Evolutionary conservation across 2,888 invertebrate species (phyloP), one percentile per base, ranked within the genome.

Genomic region (Coronaproctus castanopsis): DNA sequence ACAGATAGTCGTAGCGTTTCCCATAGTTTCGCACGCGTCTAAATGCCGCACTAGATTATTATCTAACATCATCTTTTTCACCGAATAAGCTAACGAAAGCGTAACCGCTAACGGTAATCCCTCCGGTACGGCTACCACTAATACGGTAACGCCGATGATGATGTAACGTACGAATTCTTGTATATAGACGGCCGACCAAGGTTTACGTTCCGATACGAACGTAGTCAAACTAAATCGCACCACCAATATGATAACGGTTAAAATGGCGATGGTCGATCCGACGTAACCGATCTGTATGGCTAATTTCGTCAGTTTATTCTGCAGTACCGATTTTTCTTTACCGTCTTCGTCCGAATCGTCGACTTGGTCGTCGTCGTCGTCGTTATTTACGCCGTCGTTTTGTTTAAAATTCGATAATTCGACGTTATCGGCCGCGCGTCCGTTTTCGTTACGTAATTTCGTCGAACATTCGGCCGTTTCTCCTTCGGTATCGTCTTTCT

Each of bases 241-340:
- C 59, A 78, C 75, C 63, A 82, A 72, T 62, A 81, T 78, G 55
- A 80, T 69, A 20, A 81, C 80, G 5, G 80, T 81, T 58, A 80
- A 69, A 14, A 78, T 75, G 57, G 81, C 80, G 59, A 81, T 77
- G 55, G 75, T 74, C 18, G 79, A 78, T 64, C 79, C 78, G 74
- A 66, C 79, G 70, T 81, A 81, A 54, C 81, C 81, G 65, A 81
- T 82, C 68, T 80, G 80, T 65, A 81, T 80, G 62, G 81, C 81
- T 53, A 81, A 71, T 65, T 77, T 76, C 21, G 81, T 80, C 23
- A 81, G 73, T 69, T 81, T 82, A 49, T 77, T 76, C 70, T 82
- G 81, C 21, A 81, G 73, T 1, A 82, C 80, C 50, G 80, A 81
- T 63, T 67, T 66, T 57, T 66, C 64, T 3, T 36, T 21, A 8